Conservation (phyloP, 1,140 invertebrate genomes). For the Nixonia krombeini region DNA sequence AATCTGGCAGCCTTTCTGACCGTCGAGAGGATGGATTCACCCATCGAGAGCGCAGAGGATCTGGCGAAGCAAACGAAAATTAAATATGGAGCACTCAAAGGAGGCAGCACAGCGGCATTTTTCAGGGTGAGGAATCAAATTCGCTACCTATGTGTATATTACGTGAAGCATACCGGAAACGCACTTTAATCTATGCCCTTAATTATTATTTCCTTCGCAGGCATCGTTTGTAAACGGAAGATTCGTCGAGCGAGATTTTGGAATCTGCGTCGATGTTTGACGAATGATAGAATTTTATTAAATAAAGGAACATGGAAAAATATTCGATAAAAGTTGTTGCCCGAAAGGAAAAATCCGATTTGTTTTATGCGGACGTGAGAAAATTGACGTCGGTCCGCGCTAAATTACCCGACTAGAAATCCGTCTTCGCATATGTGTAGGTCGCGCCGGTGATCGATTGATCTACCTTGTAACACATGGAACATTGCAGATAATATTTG, state of each 20-base stretch:
- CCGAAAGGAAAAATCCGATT: neutral
- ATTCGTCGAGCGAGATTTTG: no score
- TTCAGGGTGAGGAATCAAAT: conserved; percentile 79
- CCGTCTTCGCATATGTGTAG: neutral
- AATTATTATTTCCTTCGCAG: no score
- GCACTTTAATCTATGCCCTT: no score
- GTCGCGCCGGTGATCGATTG: conserved; percentile 3
- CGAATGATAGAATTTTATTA: no score
- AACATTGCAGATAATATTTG: conserved; percentile 5
- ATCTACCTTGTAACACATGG: conserved; percentile 6
- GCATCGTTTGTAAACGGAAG: no score
- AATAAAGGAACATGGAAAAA: neutral
- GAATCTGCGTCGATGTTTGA: no score
- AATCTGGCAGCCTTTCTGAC: conserved; percentile 98
- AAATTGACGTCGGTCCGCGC: neutral
- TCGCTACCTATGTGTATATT: neutral
- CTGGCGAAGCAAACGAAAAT: conserved; percentile 97
- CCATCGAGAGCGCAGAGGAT: conserved; percentile 96
- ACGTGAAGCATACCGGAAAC: no score
- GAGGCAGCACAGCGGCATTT: conserved; percentile 92
- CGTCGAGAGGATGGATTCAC: conserved; percentile 95
- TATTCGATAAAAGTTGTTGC: neutral
- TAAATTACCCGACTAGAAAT: neutral
- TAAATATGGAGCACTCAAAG: conserved; percentile 94
- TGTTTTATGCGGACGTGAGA: neutral